Base-by-base conservation (phyloP, 2,113 vertebrate species). In the Lophura nycthemera region DNA sequence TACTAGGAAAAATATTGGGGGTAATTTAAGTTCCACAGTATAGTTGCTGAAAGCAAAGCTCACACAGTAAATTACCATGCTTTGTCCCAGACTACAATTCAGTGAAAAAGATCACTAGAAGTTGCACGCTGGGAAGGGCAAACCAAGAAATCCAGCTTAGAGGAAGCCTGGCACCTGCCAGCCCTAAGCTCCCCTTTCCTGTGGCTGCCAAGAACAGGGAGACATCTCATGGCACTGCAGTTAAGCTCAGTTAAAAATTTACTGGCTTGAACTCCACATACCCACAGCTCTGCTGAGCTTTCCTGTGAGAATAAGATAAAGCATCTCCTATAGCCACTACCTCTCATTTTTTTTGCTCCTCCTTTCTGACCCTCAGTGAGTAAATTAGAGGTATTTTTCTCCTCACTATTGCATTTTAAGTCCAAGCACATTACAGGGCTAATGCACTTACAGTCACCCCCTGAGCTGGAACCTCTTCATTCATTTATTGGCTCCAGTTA, bases 301-400 rank as follows among this genome's bases (percentile, higher is more conserved):
- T 75, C 64, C 36, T 54, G 27, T 40, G 65, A 72, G 57, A 84
- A 8, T 17, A 79, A 87, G 61, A 64, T 52, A n/a, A 84, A 95
- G 18, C 17, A 61, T 30, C n/a, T 70, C 54, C 48, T 70, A 32
- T 10, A 90, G 73, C 29, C 38, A 82, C 43, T 92, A 60, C 71
- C 90, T 90, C 45, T 89, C 61, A 67, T 22, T 74, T 86, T 38
- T 38, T 38, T 15, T 86, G 5, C 52, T 86, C 57, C 21, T 32
- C 66, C 13, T 75, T 89, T 71, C 61, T 75, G 66, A 86, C 65
- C 32, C 59, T 84, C 61, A 40, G 25, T 47, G 36, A 74, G 76
- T 77, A 93, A 93, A 93, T 90, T 48, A 40, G 67, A 71, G 60
- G 40, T 83, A 86, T 75, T 89, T 82, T 70, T 90, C 61, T 84